phyloP scores from a whole-genome alignment of 2,888 invertebrate genomes.

The Calameuta filiformis region DNA sequence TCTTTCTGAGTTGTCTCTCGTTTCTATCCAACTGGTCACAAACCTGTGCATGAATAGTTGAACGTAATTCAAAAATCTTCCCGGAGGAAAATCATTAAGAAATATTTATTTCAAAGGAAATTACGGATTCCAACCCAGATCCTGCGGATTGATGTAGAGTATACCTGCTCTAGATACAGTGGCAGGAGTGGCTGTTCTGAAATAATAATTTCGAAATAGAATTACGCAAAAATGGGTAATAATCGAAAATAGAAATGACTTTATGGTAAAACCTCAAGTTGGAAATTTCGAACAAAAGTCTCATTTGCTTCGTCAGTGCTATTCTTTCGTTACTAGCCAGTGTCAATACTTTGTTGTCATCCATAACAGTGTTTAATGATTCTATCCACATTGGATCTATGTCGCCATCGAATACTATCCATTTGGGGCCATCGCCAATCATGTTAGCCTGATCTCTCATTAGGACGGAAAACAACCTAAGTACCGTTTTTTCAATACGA shows the following conservation, averaged over 20 bases:
- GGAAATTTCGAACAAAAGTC: conserved; percentile 93
- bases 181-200: conserved; percentile 91
- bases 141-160: conserved; percentile 92
- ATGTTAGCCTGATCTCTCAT: conserved; percentile 95
- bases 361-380: conserved; percentile 96
- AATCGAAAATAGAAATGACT: not conserved
- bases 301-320: conserved; percentile 88
- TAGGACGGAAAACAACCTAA: conserved; percentile 90
- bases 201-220: conserved; percentile 10
- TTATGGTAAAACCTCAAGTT: conserved; percentile 68
- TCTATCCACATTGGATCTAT: conserved; percentile 99
- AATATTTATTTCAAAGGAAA: conserved; percentile 52
- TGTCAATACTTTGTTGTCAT: conserved; percentile 94
- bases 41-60: conserved; percentile 69
- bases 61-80: conserved; percentile 1
- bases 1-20: conserved; percentile 78
- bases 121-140: conserved; percentile 95
- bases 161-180: conserved; percentile 96
- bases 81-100: not conserved
- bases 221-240: not conserved
- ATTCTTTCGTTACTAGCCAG: conserved; percentile 95
- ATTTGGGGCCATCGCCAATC: conserved; percentile 86
- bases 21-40: conserved; percentile 90
- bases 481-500: conserved; percentile 30
- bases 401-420: conserved; percentile 96